Evolutionary conservation across 92 coral and sea anemone genomes (phyloP), one percentile per base, ranked within the genome.

Genomic region (Epizoanthus stellaris): DNA sequence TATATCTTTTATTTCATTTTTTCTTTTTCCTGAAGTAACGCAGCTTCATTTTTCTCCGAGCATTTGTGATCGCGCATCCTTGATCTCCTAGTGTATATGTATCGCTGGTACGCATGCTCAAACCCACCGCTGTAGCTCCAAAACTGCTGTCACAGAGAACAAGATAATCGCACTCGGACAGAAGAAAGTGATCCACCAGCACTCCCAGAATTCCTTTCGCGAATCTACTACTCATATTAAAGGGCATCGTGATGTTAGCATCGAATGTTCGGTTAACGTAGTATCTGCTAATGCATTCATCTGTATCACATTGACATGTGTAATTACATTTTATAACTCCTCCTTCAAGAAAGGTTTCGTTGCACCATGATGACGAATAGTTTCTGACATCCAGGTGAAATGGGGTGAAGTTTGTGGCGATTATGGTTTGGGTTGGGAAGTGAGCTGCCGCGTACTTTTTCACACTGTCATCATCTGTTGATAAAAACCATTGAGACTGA

Each of bases 71-170:
- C 15, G 74, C 58, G 70, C 98, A 94, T 5, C 91, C 92, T 17
- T 88, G 86, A 77, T 94, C 95, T 6, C 93, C 98, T 4, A 94
- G 71, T 58, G 90, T 93, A 69, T 87, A 94, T 59, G 85, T 82
- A 7, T 92, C 88, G 0, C 81, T 75, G 17, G 89, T 73, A 57
- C 93, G 95, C 95, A 94, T 94, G 89, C 98, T 75, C 88, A 94
- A 45, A 4, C 98, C 98, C 15, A 94, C 92, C 61, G 98, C 98
- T 79, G 98, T 86, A 63, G 98, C 90, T 38, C 98, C 90, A 86
- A 94, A 94, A 88, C 98, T 94, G 95, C 98, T 94, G 92, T 94
- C 98, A 42, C 98, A 91, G 4, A 94, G 83, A 70, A 94, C 75
- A 13, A 94, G 89, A 70, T 90, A 94, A 85, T 96, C 98, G 70